Base-by-base conservation (phyloP, 2,888 invertebrate species). In the Amphipyra berbera region DNA sequence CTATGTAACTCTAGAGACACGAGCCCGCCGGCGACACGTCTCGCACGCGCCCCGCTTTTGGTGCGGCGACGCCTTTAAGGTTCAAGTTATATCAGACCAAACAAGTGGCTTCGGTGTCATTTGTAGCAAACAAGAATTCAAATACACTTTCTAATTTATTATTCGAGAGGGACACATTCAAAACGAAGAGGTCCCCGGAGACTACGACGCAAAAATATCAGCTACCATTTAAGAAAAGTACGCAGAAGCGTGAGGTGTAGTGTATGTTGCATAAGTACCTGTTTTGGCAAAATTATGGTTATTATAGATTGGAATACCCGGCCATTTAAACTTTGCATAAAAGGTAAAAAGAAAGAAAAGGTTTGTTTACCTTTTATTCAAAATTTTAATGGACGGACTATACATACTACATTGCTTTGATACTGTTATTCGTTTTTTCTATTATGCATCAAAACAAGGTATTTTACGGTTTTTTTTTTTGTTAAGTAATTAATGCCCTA, bases 71-170 rank as follows among this genome's bases (percentile, higher is more conserved):
- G 21, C 21, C 3, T 21, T 21, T 21, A 71, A 64, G 10, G 41
- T 46, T 50, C 44, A 53, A 48, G 53, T 53, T 59, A 59, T 35
- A 37, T 66, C 55, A 68, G 14, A 54, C 21, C 41, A 61, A 41
- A 49, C 50, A 60, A 76, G 63, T 54, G 73, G 75, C 65, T 62
- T 61, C 46, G 47, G 54, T 76, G 59, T 71, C 67, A 78, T 76
- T 76, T 78, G 76, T 76, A 59, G 45, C 44, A 55, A 72, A 62
- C 60, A 67, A 76, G 63, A 55, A 75, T 72, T 60, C 61, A 61
- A 75, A 78, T 68, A 64, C 61, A 61, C 64, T 78, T 61, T 71
- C 54, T 72, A 79, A 76, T 78, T 61, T 76, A 76, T 76, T 37
- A 64, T 45, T 15, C 63, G 38, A 60, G 44, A 35, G 79, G 79